phyloP scores from a whole-genome alignment of 1,140 invertebrate species.

The Zaprionus tsacasi region DNA sequence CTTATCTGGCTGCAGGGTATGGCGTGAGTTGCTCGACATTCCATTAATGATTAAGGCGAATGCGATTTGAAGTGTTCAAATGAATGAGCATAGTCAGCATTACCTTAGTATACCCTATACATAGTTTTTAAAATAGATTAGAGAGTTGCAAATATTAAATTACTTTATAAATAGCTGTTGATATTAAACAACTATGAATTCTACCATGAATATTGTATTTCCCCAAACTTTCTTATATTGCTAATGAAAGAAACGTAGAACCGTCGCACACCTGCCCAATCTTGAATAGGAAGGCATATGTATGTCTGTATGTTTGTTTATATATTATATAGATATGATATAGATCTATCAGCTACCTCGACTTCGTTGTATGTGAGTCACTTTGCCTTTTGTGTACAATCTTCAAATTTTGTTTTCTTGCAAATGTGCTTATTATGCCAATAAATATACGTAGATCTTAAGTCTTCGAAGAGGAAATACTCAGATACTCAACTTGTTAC shows the following conservation, averaged over 20 bases:
- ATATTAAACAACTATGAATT: not conserved
- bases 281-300: no score
- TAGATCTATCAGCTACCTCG: constrained; percentile 30
- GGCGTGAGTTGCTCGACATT: not conserved
- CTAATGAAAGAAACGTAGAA: constrained; percentile 31
- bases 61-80: not conserved
- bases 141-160: no score
- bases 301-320: constrained; percentile 18
- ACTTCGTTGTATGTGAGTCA: constrained; percentile 16
- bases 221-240: constrained; percentile 28
- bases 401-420: not conserved
- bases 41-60: not conserved
- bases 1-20: constrained; percentile 4
- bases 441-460: not conserved
- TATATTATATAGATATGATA: constrained; percentile 22
- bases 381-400: not conserved
- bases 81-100: not conserved
- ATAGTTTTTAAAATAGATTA: no score
- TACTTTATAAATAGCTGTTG: no score
- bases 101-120: no score
- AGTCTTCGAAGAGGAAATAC: not conserved
- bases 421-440: not conserved
- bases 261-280: constrained; percentile 21
- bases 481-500: not conserved
- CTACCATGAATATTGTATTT: not conserved